These are phyloP conservation scores for Dorcus hopei DNA, from an alignment of 2,888 invertebrate species.

Conservation along the genomic window DNA sequence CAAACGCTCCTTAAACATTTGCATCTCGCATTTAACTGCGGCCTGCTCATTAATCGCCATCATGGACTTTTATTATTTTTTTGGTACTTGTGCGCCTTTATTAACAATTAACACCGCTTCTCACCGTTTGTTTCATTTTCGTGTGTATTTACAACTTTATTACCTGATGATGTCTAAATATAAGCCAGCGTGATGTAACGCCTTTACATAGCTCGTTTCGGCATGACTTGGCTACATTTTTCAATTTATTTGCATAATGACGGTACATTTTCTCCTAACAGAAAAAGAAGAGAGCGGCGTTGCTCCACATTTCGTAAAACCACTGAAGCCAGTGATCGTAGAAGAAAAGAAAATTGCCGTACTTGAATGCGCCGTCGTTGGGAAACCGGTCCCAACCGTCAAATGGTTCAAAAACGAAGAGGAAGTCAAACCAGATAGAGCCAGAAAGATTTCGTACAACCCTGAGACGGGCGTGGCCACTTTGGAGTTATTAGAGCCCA, in stretches of 20 bases:
- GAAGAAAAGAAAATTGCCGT: conserved; percentile 61
- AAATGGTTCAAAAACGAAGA: conserved; percentile 66
- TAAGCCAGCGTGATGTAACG: no score
- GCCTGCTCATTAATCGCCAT: no score
- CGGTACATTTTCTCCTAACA: conserved; percentile 32
- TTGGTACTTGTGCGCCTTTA: neutral
- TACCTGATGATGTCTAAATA: no score
- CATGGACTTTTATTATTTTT: conserved; percentile 12
- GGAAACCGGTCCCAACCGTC: conserved; percentile 67
- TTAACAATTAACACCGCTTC: no score
- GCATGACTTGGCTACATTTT: no score
- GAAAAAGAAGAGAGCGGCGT: conserved; percentile 69
- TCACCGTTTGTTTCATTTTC: no score
- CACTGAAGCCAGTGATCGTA: conserved; percentile 63
- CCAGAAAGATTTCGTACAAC: conserved; percentile 57
- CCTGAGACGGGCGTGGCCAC: conserved; percentile 62
- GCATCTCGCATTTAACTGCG: neutral
- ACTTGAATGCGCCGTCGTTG: conserved; percentile 66
- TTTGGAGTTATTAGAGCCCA: conserved; percentile 62
- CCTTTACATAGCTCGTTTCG: no score
- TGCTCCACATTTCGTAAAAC: conserved; percentile 64
- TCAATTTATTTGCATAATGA: no score
- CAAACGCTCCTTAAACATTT: conserved; percentile 10
- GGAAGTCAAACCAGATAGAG: conserved; percentile 59
- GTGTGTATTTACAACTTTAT: no score